Evolutionary conservation across 2,797 vertebrate genomes (phyloP), one percentile per base, ranked within the genome.

Genomic region (Chelmon rostratus): DNA sequence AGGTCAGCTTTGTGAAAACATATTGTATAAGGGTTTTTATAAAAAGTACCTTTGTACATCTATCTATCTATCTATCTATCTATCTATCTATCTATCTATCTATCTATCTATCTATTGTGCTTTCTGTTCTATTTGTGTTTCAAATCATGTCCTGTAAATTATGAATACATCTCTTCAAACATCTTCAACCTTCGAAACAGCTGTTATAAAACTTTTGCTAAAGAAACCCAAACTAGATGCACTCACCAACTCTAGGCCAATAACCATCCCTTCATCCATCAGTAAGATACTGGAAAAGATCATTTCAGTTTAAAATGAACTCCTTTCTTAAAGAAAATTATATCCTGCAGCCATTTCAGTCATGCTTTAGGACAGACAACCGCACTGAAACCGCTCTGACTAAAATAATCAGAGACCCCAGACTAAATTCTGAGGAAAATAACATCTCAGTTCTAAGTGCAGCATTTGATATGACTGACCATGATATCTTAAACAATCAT

Each of bases 1-100:
- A 67, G 57, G 71, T 83, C 23, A 44, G 23, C 46, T 13, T 54
- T 40, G 1, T 57, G 33, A 67, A 73, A 77, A 64, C 38, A 53
- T 4, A 47, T 76, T 81, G 65, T 38, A 69, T 33, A 31, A 46
- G 19, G 9, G 8, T 62, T 58, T 69, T 75, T 63, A 50, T 25
- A 46, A 49, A 56, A 68, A 61, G 53, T n/a, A 10, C 6, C 31
- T 71, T 28, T 58, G 33, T 18, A 42, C n/a, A 31, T 31, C 31
- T 40, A 40, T 40, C 44, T 46, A 46, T 46, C 46, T 21, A 47
- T 47, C 46, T 47, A 21, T 47, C 35, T 9, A 28, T 44, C 59
- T 44, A 28, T 62, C n/a, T 13, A 13, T 58, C 33, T 35, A 44
- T 44, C 42, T 44, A 44, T 6, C 42, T 44, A 40, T 40, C 38